Evolutionary conservation across 1,140 invertebrate species (phyloP).

Genomic region (Phthorimaea operculella): DNA sequence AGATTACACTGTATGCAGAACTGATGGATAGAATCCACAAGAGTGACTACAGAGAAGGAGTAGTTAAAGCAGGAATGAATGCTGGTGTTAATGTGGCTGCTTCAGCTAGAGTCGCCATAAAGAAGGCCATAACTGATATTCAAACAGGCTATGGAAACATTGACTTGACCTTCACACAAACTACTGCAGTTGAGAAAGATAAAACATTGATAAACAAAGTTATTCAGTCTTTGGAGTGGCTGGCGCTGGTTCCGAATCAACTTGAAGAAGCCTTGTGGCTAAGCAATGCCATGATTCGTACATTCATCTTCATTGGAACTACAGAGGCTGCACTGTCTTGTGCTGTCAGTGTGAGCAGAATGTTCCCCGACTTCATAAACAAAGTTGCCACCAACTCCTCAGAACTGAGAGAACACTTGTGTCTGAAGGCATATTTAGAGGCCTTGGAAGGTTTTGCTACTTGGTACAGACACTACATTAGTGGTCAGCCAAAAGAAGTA

Average conservation of each 20-base stretch:
- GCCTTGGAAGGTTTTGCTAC: slow-evolving; percentile 88
- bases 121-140: slow-evolving; percentile 73
- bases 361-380: slow-evolving; percentile 51
- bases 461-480: slow-evolving; percentile 88
- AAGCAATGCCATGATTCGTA: slow-evolving; percentile 89
- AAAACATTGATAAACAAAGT: slow-evolving; percentile 73
- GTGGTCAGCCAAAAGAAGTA: slow-evolving; percentile 78
- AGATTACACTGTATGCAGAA: slow-evolving; percentile 81
- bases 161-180: slow-evolving; percentile 48
- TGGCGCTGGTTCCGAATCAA: slow-evolving; percentile 83
- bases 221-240: slow-evolving; percentile 84
- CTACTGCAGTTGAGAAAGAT: slow-evolving; percentile 69
- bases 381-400: slow-evolving; percentile 61
- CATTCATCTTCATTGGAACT: slow-evolving; percentile 72
- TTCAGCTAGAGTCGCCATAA: slow-evolving; percentile 86
- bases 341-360: slow-evolving; percentile 68
- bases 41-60: slow-evolving; percentile 67
- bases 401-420: slow-evolving; percentile 79
- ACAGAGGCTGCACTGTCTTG: slow-evolving; percentile 59
- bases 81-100: slow-evolving; percentile 84
- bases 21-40: slow-evolving; percentile 80
- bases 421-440: slow-evolving; percentile 82
- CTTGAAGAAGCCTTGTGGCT: slow-evolving; percentile 84
- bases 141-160: slow-evolving; percentile 56
- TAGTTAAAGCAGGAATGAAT: slow-evolving; percentile 64